Base-by-base conservation (phyloP, 2,888 invertebrate species). In the Aphelenchoides bicaudatus region DNA sequence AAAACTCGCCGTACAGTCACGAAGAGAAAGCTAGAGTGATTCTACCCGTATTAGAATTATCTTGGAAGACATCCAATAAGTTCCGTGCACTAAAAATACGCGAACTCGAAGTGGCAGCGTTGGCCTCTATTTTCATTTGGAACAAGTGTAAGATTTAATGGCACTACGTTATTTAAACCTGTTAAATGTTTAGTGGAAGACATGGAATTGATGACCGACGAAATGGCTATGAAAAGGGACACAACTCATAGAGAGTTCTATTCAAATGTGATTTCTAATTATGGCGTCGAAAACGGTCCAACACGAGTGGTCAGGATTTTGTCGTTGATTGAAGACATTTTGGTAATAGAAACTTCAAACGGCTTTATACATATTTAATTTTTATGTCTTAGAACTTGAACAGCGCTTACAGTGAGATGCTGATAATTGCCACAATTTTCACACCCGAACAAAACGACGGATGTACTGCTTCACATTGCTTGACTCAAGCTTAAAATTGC, bases 71-170 rank as follows among this genome's bases (percentile, higher is more conserved):
- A 8, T 43, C 43, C 10, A 43, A 43, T n/a, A 43, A 43, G n/a
- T 43, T 43, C 23, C 43, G 43, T 25, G 43, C 16, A 8, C 43
- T 43, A 25, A 19, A 43, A 43, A n/a, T 43, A 8, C 43, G 43
- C 10, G 43, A 43, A 25, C 23, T 43, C 21, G 43, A 43, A n/a
- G 43, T 43, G 43, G 43, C 43, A 6, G 43, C 43, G 6, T n/a
- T 43, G 23, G 43, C 43, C 16, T 19, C 16, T n/a, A 25, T 43
- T 8, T 43, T 43, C 43, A 43, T 43, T n/a, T 43, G 43, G 43
- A 21, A 25, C 23, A 19, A 43, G 25, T 25, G 43, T 43, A n/a
- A 10, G 43, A 21, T 43, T n/a, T 25, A 6, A 21, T n/a, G n/a
- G n/a, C n/a, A n/a, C n/a, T n/a, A n/a, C n/a, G n/a, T n/a, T 19